These are phyloP conservation scores for Conus ventricosus DNA, from an alignment of 1,140 invertebrate species.

Conservation along the genomic window DNA sequence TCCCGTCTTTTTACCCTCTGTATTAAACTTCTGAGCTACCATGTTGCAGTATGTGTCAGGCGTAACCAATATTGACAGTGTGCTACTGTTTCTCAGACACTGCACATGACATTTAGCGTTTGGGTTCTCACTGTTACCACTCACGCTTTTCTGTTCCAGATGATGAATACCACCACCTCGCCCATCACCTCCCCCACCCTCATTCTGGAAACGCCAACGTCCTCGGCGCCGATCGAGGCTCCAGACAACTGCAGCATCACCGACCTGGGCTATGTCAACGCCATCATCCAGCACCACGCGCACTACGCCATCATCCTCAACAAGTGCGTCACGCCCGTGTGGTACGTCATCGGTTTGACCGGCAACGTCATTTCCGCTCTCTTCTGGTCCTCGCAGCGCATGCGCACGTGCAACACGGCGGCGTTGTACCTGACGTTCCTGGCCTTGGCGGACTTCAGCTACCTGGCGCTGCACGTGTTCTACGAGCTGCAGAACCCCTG, in stretches of 20 bases:
- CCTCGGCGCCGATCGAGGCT: not conserved
- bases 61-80: not conserved
- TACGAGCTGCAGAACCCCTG: conserved; percentile 69
- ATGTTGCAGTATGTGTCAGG: not conserved
- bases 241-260: not conserved
- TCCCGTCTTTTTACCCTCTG: not conserved
- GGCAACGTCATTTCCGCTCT: conserved; percentile 65
- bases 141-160: not conserved
- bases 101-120: no score
- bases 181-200: not conserved
- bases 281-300: conserved; percentile 37
- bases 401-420: conserved; percentile 65
- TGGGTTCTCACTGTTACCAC: no score
- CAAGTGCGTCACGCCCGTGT: conserved; percentile 60
- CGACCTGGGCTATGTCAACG: conserved; percentile 19
- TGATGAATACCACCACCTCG: not conserved
- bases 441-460: conserved; percentile 64
- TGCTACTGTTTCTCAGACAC: not conserved
- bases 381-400: conserved; percentile 64
- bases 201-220: not conserved
- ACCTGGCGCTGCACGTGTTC: conserved; percentile 64
- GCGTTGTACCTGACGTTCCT: conserved; percentile 68
- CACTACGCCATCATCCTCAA: conserved; percentile 48
- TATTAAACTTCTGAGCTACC: no score
- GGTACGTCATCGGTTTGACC: conserved; percentile 66